Evolutionary conservation across 1,140 invertebrate genomes (phyloP).

Genomic region (Drosophila ficusphila): DNA sequence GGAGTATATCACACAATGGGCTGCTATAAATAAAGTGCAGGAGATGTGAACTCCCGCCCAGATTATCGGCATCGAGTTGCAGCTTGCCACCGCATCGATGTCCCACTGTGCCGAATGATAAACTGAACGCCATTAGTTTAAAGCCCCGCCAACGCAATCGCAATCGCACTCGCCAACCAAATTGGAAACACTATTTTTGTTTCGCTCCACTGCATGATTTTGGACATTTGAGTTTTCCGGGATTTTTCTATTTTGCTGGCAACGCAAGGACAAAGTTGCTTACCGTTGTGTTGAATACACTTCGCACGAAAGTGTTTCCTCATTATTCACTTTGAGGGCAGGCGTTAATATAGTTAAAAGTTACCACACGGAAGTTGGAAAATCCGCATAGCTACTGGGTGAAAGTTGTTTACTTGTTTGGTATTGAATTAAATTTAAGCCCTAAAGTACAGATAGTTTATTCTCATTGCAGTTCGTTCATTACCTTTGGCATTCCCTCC

Average conservation of each 20-base stretch:
- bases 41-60: neutral
- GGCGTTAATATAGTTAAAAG: neutral
- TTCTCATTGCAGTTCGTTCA: too few species aligned
- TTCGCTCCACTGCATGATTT: neutral
- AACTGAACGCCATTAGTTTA: slow-evolving; percentile 20
- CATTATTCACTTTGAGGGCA: neutral
- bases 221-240: neutral
- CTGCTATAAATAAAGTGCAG: slow-evolving; percentile 61
- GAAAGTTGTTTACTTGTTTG: too few species aligned
- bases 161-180: slow-evolving; percentile 14
- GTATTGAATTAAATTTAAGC: too few species aligned
- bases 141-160: slow-evolving; percentile 7
- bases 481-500: too few species aligned
- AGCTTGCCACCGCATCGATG: neutral
- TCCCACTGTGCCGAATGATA: slow-evolving; percentile 18
- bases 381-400: neutral
- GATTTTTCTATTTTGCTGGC: neutral
- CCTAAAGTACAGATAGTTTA: too few species aligned
- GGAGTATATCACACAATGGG: slow-evolving; percentile 34
- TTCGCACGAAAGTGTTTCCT: too few species aligned
- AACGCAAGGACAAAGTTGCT: neutral
- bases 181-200: slow-evolving; percentile 8
- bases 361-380: neutral
- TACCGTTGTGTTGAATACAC: too few species aligned
- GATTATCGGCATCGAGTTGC: slow-evolving; percentile 2